Conservation (phyloP, 1,140 invertebrate species). For the Lordiphosa mommai region DNA sequence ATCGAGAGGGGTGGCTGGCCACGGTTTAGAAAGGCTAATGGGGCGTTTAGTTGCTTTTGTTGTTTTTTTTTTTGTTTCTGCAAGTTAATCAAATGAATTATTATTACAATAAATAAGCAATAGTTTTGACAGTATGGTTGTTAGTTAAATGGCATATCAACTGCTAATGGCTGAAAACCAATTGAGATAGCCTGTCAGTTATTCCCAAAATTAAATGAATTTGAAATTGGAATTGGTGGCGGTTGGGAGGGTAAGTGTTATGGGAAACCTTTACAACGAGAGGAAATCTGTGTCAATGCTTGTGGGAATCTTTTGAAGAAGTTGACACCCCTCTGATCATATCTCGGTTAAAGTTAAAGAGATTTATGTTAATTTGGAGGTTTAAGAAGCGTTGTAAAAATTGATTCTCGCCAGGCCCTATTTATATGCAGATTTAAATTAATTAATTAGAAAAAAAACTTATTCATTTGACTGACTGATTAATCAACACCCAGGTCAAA, state of each 20-base stretch:
- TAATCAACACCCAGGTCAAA: no score
- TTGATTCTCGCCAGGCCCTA: no score
- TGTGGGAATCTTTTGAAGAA: no score
- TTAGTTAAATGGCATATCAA: conserved; percentile 49
- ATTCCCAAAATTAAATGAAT: conserved; percentile 27
- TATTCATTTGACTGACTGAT: no score
- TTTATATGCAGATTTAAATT: no score
- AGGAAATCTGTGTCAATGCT: no score
- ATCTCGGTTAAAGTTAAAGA: no score
- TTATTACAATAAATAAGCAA: conserved; percentile 65
- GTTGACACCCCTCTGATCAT: no score
- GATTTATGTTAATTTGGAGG: no score
- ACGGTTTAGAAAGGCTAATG: conserved; percentile 72
- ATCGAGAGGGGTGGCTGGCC: conserved; percentile 25
- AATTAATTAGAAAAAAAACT: no score
- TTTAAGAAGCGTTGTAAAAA: no score
- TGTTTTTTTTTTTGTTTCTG: conserved; percentile 21
- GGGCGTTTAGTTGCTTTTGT: conserved; percentile 59
- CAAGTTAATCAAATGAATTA: conserved; percentile 75
- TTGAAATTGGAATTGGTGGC: background rate
- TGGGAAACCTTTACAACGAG: background rate
- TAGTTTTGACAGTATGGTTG: conserved; percentile 32
- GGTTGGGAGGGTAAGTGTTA: background rate
- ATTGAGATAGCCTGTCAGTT: conserved; percentile 47
- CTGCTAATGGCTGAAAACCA: conserved; percentile 16